Percentiles rank a stretch among this genome's conserved stretches.
Conservation (phyloP, 2,113 vertebrate species). For the Sinosuthora webbiana region DNA sequence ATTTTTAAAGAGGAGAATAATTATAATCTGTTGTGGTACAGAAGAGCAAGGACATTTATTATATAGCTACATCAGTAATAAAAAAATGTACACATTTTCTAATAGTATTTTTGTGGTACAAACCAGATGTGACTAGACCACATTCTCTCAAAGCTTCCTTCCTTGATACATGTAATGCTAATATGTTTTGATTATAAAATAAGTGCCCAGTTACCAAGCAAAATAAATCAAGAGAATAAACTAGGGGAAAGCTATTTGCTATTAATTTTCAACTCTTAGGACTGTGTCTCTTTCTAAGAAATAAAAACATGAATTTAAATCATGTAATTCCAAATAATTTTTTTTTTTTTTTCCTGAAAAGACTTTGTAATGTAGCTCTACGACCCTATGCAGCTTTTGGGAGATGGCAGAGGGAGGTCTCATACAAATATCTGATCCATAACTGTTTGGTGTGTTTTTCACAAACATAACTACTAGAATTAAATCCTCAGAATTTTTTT, state of each 20-base stretch:
- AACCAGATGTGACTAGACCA: background rate
- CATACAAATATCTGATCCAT: background rate
- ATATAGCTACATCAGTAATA: background rate
- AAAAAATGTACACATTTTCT: background rate
- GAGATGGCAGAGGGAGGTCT: rapidly evolving
- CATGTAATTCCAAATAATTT: background rate
- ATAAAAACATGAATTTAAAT: background rate
- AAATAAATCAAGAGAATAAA: background rate
- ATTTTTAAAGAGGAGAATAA: background rate
- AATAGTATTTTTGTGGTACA: background rate
- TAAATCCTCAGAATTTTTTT: background rate
- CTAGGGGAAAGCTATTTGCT: background rate
- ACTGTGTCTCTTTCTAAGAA: background rate
- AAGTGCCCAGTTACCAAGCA: background rate
- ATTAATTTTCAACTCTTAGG: background rate
- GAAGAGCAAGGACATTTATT: background rate
- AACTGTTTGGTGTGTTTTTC: background rate
- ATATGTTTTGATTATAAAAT: background rate
- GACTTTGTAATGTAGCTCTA: background rate
- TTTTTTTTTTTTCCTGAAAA: background rate
- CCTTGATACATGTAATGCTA: background rate
- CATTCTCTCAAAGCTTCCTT: background rate
- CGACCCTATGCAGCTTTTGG: rapidly evolving
- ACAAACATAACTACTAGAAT: background rate
- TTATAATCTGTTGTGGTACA: background rate